phyloP scores from a whole-genome alignment of 2,888 invertebrate species.

The Vesta saturnalis region DNA sequence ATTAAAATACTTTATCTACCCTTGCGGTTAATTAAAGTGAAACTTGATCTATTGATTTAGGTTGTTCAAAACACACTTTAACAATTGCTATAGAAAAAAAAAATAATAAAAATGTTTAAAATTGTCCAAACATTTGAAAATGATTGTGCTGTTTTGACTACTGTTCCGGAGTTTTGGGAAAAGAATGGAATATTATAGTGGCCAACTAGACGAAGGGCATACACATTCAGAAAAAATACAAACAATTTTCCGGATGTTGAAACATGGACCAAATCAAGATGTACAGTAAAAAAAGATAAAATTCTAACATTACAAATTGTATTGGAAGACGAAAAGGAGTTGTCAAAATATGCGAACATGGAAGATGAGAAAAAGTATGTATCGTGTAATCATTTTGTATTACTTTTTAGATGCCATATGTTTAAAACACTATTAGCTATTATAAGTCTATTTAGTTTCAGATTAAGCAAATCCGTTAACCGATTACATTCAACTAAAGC shows the following conservation, averaged over 20 bases:
- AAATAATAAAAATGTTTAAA: no score
- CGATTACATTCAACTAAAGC: no score
- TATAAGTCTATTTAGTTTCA: no score
- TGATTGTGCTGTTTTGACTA: not conserved
- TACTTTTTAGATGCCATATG: not conserved
- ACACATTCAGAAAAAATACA: not conserved
- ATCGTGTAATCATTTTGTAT: not conserved
- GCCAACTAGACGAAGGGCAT: not conserved
- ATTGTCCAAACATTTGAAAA: not conserved
- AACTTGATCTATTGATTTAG: no score
- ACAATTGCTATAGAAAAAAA: no score
- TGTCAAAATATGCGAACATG: slow-evolving; percentile 3
- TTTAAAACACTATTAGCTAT: not conserved
- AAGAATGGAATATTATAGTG: not conserved
- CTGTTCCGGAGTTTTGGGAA: not conserved
- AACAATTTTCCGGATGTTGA: not conserved
- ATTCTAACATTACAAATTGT: not conserved
- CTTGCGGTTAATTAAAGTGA: no score
- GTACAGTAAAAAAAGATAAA: not conserved
- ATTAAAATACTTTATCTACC: no score
- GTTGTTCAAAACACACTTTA: no score
- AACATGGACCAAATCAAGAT: not conserved
- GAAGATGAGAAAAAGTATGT: no score
- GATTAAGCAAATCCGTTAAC: no score
- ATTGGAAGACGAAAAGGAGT: not conserved